Conservation (phyloP, 2,888 invertebrate genomes). For the Apotomis betuletana region DNA sequence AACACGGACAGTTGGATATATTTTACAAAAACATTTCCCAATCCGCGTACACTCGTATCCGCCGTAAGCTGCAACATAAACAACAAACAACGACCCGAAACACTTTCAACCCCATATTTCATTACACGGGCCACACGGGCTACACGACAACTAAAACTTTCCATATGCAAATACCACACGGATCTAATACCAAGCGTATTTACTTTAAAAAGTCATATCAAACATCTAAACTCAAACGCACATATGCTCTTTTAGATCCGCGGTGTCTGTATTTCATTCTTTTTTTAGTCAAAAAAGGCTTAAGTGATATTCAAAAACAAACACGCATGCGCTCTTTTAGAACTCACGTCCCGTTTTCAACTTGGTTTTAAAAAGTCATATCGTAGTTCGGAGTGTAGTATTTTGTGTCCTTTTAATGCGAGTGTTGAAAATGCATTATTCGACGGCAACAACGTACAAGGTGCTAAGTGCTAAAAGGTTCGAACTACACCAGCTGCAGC, state of each 20-base stretch:
- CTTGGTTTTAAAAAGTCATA: not conserved
- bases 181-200: slow-evolving; percentile 1
- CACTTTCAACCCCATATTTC: slow-evolving; percentile 26
- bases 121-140: slow-evolving; percentile 11
- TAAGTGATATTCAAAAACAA: too few species aligned
- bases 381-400: not conserved
- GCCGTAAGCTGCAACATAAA: slow-evolving; percentile 13
- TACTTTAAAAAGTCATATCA: not conserved
- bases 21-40: not conserved
- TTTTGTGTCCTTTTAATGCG: not conserved
- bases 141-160: slow-evolving; percentile 16
- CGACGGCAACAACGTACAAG: too few species aligned
- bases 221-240: too few species aligned
- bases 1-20: too few species aligned
- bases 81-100: slow-evolving; percentile 8
- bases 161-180: slow-evolving; percentile 17
- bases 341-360: too few species aligned
- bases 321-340: too few species aligned
- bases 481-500: too few species aligned
- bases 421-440: not conserved
- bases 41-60: not conserved
- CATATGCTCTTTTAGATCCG: too few species aligned
- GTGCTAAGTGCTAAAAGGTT: too few species aligned
- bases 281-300: too few species aligned
- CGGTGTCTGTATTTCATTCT: too few species aligned